Conservation (phyloP, 2,113 vertebrate genomes). For the Lasiurus borealis region DNA sequence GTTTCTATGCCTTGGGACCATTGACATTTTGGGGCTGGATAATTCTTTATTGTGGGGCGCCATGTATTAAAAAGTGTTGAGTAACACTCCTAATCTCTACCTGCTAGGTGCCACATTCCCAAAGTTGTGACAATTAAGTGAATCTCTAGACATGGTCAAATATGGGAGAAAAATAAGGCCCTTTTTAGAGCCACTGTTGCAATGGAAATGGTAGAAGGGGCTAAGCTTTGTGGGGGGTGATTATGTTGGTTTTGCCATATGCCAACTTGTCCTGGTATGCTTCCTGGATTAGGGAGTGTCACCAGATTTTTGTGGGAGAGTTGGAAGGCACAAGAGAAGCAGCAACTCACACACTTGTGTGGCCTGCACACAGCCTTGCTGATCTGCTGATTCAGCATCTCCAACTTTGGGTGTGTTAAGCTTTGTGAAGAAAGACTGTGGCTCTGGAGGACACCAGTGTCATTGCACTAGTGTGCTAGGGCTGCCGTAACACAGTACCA, state of each 20-base stretch:
- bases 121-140: background rate
- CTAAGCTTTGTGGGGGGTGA: background rate
- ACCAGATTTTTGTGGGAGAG: background rate
- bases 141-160: background rate
- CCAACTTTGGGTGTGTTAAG: background rate
- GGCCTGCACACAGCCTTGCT: background rate
- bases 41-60: background rate
- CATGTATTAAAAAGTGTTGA: background rate
- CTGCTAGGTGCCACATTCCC: no score
- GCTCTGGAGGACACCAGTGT: background rate
- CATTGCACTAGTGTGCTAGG: background rate
- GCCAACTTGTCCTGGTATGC: background rate
- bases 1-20: background rate
- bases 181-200: no score
- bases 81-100: background rate
- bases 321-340: background rate
- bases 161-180: background rate
- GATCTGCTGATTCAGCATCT: background rate
- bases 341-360: background rate
- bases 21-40: background rate
- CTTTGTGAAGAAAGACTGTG: background rate
- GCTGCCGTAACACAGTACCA: background rate
- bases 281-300: background rate
- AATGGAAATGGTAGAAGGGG: background rate
- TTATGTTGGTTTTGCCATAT: background rate